phyloP scores from a whole-genome alignment of 2,888 invertebrate genomes.

The Sepiola atlantica region DNA sequence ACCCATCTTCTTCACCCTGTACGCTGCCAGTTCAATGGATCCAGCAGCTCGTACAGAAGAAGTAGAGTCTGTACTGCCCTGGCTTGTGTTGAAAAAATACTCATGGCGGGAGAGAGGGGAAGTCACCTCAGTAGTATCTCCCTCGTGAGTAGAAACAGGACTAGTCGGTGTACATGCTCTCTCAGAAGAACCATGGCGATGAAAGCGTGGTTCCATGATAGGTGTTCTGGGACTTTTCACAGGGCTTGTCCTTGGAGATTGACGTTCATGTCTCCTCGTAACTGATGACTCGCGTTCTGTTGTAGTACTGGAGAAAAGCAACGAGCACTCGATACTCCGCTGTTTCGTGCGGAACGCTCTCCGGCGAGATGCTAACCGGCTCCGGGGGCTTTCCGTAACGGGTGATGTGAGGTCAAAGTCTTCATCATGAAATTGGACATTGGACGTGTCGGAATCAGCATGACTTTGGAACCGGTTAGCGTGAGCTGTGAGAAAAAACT shows the following conservation, averaged over 20 bases:
- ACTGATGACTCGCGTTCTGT: not conserved
- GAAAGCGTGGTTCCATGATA: not conserved
- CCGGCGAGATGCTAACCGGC: conserved; percentile 44
- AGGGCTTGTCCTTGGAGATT: not conserved
- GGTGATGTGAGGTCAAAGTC: conserved; percentile 24
- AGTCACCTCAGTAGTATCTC: not conserved
- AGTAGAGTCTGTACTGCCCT: conserved; percentile 39
- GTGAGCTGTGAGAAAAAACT: conserved; percentile 33
- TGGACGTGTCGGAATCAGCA: conserved; percentile 34
- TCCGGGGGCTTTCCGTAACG: conserved; percentile 16
- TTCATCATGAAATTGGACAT: not conserved
- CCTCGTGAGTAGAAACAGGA: not conserved
- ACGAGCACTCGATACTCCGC: conserved; percentile 51
- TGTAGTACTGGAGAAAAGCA: conserved; percentile 35
- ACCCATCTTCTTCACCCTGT: conserved; percentile 24
- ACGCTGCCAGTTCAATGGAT: not conserved
- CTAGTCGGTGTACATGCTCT: conserved; percentile 50
- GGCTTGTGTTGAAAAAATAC: conserved; percentile 41
- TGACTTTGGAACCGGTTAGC: conserved; percentile 56
- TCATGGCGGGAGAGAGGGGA: conserved; percentile 18
- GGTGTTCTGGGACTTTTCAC: not conserved
- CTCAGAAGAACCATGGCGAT: conserved; percentile 52
- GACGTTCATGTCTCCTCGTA: not conserved
- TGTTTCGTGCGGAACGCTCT: conserved; percentile 49
- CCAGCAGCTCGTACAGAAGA: conserved; percentile 20